Conservation (phyloP, 35 echinoderm and acorn worm species). For the Heliocidaris tuberculata region DNA sequence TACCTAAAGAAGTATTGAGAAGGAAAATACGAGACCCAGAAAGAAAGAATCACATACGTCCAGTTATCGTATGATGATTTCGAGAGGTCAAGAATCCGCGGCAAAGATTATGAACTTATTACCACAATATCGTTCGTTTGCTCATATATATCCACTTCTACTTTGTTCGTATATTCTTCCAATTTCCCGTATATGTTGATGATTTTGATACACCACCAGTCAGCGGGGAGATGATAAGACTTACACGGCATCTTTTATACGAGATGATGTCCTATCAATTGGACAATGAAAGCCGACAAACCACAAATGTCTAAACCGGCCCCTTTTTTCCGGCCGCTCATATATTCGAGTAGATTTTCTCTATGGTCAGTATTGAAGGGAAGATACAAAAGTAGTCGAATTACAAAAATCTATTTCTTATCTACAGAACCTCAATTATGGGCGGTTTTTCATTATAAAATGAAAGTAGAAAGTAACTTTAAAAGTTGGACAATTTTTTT, state of each 20-base stretch:
- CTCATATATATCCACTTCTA: background rate
- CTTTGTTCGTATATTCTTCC: background rate
- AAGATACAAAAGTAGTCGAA: background rate
- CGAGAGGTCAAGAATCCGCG: background rate
- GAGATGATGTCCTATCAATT: background rate
- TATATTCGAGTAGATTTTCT: conserved; percentile 3
- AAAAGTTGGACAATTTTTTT: too few species aligned
- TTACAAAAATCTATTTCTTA: background rate
- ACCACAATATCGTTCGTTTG: background rate
- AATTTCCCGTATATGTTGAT: background rate
- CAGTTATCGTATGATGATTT: background rate
- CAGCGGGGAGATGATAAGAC: background rate
- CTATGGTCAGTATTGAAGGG: background rate
- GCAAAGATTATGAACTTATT: conserved; percentile 4
- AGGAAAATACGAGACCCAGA: background rate
- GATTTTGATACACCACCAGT: background rate
- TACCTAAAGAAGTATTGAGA: background rate
- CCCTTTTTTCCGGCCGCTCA: background rate
- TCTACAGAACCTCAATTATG: background rate
- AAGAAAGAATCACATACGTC: background rate
- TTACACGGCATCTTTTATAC: background rate
- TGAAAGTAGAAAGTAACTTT: background rate
- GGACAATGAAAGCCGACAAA: background rate
- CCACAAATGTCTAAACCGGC: background rate
- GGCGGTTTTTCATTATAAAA: background rate